Evolutionary conservation across 2,888 invertebrate genomes (phyloP), one percentile per base, ranked within the genome.

Genomic region (Dynastes tityus): DNA sequence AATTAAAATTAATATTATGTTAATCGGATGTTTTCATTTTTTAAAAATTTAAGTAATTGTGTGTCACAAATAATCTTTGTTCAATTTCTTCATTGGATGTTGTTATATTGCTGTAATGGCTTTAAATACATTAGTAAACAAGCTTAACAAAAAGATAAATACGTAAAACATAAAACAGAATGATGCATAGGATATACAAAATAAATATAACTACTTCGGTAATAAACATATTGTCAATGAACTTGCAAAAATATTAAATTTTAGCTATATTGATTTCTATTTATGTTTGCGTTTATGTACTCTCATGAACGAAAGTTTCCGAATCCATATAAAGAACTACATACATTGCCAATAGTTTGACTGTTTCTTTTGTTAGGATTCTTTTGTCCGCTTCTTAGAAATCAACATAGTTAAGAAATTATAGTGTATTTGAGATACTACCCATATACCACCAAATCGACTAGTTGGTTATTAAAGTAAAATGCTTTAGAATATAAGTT

Each of bases 401-500:
- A 76, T 22, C 53, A 65, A 63, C 63, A 65, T 51, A 76, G 53
- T 37, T 37, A 45, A 32, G 51, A 67, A 65, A 11, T 37, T 37
- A 32, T 63, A 49, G 13, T 13, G 49, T 49, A n/a, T 73, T 49
- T 68, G 27, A 76, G 67, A 40, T 22, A 27, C 67, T 76, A 76
- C 76, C 67, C 76, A 53, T 76, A 45, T 58, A 76, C 76, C 68
- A 68, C 40, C 53, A 76, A 76, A 37, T 68, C 11, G 29, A 45
- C 65, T 68, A 76, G 58, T 68, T 76, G 67, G 68, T 76, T 65
- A 61, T 70, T 73, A 45, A 73, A 11, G 16, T 40, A 76, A 76
- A 37, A 63, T 29, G 8, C 27, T 29, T 63, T 63, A 63, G 11
- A 71, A 61, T 81, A 78, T 80, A 45, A 45, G 80, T 82, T 80